phyloP scores from a whole-genome alignment of 1,140 invertebrate genomes.

The Drosophila ficusphila region DNA sequence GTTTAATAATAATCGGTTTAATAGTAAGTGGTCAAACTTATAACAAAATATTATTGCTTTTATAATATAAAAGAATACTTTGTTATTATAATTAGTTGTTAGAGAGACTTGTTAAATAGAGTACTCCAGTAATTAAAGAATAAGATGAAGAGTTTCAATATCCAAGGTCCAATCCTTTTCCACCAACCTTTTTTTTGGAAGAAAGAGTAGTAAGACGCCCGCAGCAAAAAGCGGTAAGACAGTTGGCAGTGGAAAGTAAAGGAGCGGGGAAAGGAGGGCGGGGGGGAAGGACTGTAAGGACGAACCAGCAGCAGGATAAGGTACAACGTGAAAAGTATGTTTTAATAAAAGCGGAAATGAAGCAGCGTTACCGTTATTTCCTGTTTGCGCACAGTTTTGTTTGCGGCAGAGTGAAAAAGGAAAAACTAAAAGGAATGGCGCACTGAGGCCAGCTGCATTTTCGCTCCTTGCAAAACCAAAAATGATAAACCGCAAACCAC shows the following conservation, averaged over 20 bases:
- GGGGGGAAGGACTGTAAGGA: conserved; percentile 3
- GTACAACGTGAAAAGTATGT: conserved; percentile 80
- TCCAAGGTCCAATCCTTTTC: not conserved
- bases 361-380: conserved; percentile 82
- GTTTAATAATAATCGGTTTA: too few relatives aligned
- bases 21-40: too few relatives aligned
- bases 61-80: too few relatives aligned
- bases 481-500: conserved; percentile 76
- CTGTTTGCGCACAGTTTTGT: conserved; percentile 77
- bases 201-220: conserved; percentile 27
- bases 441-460: conserved; percentile 58
- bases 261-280: not conserved
- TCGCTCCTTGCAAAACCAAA: conserved; percentile 44
- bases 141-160: too few relatives aligned
- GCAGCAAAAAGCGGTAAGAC: conserved; percentile 37
- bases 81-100: too few relatives aligned
- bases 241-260: conserved; percentile 12
- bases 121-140: too few relatives aligned
- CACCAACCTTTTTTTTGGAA: not conserved
- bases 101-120: not conserved
- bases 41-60: too few relatives aligned
- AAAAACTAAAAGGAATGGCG: not conserved
- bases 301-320: conserved; percentile 60
- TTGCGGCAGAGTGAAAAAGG: conserved; percentile 32
- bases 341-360: conserved; percentile 83